Percentiles rank a stretch among this genome's conserved stretches.
These are phyloP conservation scores for Phoxinus dragarum DNA, from an alignment of 2,797 vertebrate species.

Conservation along the genomic window DNA sequence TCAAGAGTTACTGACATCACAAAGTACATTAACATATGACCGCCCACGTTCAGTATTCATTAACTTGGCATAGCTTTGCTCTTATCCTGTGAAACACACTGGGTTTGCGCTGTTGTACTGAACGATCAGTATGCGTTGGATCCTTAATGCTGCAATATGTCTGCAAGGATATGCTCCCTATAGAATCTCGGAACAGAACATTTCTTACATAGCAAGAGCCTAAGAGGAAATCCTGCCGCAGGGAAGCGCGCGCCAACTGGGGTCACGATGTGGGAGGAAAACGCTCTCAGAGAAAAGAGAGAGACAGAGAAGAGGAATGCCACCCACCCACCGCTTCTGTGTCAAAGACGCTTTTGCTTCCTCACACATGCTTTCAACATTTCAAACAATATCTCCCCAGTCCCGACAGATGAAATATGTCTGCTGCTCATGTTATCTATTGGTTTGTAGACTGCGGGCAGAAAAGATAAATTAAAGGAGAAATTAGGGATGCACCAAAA, in stretches of 20 bases:
- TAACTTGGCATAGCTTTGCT: constrained; percentile 12
- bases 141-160: neutral
- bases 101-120: neutral
- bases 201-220: constrained; percentile 45
- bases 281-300: constrained; percentile 29
- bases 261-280: constrained; percentile 54
- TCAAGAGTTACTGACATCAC: neutral
- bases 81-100: neutral
- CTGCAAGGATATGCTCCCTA: neutral
- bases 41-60: neutral
- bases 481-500: neutral
- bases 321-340: constrained; percentile 48
- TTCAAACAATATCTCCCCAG: constrained; percentile 27
- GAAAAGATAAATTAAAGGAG: neutral
- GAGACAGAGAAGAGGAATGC: constrained; percentile 52
- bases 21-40: neutral
- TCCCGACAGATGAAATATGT: neutral
- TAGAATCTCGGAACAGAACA: constrained; percentile 32
- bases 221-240: constrained; percentile 66
- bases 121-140: neutral
- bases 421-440: constrained; percentile 13
- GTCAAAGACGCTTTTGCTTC: constrained; percentile 45
- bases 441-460: neutral
- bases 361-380: constrained; percentile 63
- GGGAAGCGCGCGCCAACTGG: constrained; percentile 16